Evolutionary conservation across 2,797 vertebrate genomes (phyloP).

Genomic region (Pelochelys cantorii): DNA sequence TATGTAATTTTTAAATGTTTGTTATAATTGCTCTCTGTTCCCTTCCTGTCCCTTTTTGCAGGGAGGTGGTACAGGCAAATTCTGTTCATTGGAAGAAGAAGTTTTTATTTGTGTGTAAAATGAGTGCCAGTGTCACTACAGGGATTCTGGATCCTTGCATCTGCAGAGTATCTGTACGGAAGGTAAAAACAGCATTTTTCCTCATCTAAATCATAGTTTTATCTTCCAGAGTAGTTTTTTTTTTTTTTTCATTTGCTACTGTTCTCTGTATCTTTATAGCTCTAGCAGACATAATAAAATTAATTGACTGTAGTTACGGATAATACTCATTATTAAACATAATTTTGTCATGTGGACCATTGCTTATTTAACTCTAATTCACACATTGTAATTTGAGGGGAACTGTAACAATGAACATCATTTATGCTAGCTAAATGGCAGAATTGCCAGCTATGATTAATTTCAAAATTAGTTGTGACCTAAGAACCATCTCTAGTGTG

Average conservation of each 20-base stretch:
- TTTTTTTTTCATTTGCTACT: not conserved
- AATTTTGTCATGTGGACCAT: not conserved
- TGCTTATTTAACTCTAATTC: not conserved
- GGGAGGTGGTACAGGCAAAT: slow-evolving; percentile 93
- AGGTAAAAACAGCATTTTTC: slow-evolving; percentile 80
- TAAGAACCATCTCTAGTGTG: not conserved
- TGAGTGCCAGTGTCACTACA: slow-evolving; percentile 91
- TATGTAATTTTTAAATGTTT: not conserved
- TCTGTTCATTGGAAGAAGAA: slow-evolving; percentile 93
- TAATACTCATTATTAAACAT: not conserved
- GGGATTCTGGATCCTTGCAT: slow-evolving; percentile 93
- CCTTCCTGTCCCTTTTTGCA: slow-evolving; percentile 58
- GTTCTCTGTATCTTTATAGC: not conserved
- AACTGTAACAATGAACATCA: not conserved
- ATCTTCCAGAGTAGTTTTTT: not conserved
- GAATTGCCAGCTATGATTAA: not conserved
- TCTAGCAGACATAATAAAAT: not conserved
- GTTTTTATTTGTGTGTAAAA: slow-evolving; percentile 94
- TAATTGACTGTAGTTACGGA: not conserved
- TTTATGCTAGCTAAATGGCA: not conserved
- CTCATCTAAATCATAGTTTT: not conserved
- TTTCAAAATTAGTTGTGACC: not conserved
- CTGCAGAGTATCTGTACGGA: slow-evolving; percentile 95
- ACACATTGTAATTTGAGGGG: not conserved
- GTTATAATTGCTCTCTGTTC: not conserved